phyloP scores from a whole-genome alignment of 1,140 invertebrate genomes.

The Amphibalanus amphitrite region DNA sequence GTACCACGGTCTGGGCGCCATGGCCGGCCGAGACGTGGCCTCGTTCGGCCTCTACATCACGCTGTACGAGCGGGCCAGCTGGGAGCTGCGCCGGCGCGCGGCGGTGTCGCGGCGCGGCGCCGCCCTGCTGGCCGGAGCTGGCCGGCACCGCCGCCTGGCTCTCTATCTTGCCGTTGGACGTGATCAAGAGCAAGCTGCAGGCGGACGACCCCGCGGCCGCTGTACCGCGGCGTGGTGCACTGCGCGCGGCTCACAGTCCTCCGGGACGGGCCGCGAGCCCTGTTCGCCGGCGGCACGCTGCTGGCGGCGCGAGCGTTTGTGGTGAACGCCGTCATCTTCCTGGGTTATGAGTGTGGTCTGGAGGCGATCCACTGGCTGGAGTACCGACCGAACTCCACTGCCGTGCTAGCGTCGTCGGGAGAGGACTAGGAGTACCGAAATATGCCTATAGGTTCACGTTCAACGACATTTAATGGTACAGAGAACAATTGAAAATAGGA shows the following conservation, averaged over 20 bases:
- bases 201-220: conserved; percentile 35
- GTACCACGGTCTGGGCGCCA: conserved; percentile 38
- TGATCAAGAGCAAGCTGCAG: conserved; percentile 56
- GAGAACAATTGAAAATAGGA: too few relatives aligned
- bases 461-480: too few relatives aligned
- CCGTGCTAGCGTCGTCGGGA: too few relatives aligned
- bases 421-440: too few relatives aligned
- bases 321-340: conserved; percentile 48
- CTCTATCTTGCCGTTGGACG: conserved; percentile 49
- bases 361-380: neutral
- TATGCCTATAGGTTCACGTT: too few relatives aligned
- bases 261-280: conserved; percentile 30
- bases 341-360: conserved; percentile 35
- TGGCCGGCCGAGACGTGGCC: conserved; percentile 40
- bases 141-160: conserved; percentile 43
- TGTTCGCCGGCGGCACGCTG: conserved; percentile 39
- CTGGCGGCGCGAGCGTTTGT: conserved; percentile 43
- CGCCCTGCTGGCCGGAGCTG: conserved; percentile 32
- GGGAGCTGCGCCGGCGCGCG: conserved; percentile 2
- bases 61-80: conserved; percentile 33
- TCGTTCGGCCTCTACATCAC: conserved; percentile 43
- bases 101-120: neutral
- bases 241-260: neutral
- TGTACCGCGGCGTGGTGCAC: conserved; percentile 32
- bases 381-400: too few relatives aligned